phyloP scores from a whole-genome alignment of 2,113 vertebrate species.

The Oxygymnocypris stewartii region DNA sequence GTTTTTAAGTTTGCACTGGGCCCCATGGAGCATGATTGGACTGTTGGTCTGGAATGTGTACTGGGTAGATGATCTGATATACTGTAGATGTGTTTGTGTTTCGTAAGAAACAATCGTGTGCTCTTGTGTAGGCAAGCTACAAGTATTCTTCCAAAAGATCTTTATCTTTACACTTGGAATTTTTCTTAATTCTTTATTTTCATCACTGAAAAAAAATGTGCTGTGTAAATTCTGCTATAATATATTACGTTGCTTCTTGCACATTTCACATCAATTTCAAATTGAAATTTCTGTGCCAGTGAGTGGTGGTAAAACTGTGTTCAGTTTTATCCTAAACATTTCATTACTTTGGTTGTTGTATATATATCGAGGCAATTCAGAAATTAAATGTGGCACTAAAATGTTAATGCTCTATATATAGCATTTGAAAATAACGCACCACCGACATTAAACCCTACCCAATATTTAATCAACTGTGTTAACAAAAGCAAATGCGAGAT shows the following conservation, averaged over 20 bases:
- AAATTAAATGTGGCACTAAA: not conserved
- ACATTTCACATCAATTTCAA: not conserved
- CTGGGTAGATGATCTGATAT: conserved; percentile 45
- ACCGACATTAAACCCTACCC: not conserved
- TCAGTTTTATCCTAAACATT: not conserved
- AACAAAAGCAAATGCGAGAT: not conserved
- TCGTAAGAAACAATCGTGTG: not conserved
- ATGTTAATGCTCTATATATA: not conserved
- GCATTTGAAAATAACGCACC: not conserved
- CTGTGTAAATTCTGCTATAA: not conserved
- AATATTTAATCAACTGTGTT: not conserved
- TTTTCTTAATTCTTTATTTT: not conserved
- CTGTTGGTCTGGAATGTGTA: conserved; percentile 31
- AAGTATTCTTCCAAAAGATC: not conserved
- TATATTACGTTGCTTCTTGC: not conserved
- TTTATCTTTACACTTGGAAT: not conserved
- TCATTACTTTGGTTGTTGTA: too few species aligned
- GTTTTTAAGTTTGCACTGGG: not conserved
- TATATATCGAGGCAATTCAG: not conserved
- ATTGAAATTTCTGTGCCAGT: not conserved
- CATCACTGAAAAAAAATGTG: too few species aligned
- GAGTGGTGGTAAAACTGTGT: not conserved
- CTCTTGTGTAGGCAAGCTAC: conserved; percentile 21
- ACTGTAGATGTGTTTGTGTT: not conserved
- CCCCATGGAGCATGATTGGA: not conserved